phyloP scores from a whole-genome alignment of 2,888 invertebrate genomes.

The Tridacna gigas region DNA sequence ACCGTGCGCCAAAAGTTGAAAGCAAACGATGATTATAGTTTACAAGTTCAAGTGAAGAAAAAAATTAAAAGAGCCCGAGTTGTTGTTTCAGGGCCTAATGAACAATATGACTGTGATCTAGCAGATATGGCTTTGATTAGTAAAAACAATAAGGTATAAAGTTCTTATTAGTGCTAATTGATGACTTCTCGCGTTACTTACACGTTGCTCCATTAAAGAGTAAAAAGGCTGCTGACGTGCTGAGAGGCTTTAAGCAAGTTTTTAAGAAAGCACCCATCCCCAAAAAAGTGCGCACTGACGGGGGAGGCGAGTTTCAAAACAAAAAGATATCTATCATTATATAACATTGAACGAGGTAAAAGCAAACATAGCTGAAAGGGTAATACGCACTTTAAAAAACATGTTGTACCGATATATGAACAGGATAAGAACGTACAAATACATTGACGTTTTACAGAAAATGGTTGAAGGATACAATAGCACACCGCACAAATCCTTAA shows the following conservation, averaged over 20 bases:
- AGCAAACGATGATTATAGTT: constrained; percentile 33
- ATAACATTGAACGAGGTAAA: constrained; percentile 39
- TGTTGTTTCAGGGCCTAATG: constrained; percentile 31
- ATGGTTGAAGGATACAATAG: constrained; percentile 34
- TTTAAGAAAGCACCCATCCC: constrained; percentile 7
- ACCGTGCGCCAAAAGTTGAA: constrained; percentile 23
- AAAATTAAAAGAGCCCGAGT: constrained; percentile 40
- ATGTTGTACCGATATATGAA: constrained; percentile 31
- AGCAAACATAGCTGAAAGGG: constrained; percentile 26
- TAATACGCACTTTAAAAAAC: constrained; percentile 24
- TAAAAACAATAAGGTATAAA: constrained; percentile 37
- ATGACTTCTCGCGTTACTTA: constrained; percentile 46
- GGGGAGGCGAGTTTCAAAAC: constrained; percentile 38
- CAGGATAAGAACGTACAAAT: constrained; percentile 28
- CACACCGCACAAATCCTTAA: constrained; percentile 32
- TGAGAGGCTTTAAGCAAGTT: constrained; percentile 19
- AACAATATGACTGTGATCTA: constrained; percentile 45
- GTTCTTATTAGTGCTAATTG: constrained; percentile 30
- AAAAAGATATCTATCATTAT: constrained; percentile 27
- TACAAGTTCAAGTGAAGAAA: constrained; percentile 26
- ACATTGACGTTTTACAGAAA: constrained; percentile 24
- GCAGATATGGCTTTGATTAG: constrained; percentile 27
- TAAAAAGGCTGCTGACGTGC: constrained; percentile 26
- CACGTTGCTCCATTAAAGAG: constrained; percentile 38
- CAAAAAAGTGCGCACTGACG: constrained; percentile 31